Evolutionary conservation across 2,113 vertebrate genomes (phyloP).

Genomic region (Alectura lathami): DNA sequence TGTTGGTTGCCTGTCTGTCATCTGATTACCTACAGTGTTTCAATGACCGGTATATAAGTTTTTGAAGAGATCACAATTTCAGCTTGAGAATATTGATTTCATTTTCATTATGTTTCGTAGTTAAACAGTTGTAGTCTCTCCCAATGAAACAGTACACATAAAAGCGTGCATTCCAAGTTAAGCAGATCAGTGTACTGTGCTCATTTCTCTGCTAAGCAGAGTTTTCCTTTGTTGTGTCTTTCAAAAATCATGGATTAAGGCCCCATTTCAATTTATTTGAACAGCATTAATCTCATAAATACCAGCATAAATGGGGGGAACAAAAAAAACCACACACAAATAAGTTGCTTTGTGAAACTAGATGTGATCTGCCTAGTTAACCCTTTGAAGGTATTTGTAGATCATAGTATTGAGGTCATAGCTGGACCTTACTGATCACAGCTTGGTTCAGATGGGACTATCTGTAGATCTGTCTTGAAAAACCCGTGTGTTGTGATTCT

Average conservation of each 20-base stretch:
- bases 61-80: background rate
- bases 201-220: background rate
- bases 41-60: background rate
- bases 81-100: background rate
- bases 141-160: background rate
- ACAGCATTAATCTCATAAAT: background rate
- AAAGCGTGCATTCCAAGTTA: background rate
- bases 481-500: background rate
- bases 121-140: background rate
- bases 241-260: background rate
- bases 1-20: background rate
- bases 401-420: rapidly evolving
- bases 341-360: background rate
- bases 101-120: background rate
- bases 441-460: background rate
- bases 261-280: background rate
- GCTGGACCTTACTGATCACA: background rate
- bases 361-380: background rate
- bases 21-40: background rate
- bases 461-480: background rate
- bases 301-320: background rate
- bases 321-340: background rate
- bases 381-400: background rate
- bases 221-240: background rate
- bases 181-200: background rate